Percentiles rank a stretch among this genome's conserved stretches.
These are phyloP conservation scores for Incurvaria masculella DNA, from an alignment of 2,888 invertebrate species.

Conservation along the genomic window DNA sequence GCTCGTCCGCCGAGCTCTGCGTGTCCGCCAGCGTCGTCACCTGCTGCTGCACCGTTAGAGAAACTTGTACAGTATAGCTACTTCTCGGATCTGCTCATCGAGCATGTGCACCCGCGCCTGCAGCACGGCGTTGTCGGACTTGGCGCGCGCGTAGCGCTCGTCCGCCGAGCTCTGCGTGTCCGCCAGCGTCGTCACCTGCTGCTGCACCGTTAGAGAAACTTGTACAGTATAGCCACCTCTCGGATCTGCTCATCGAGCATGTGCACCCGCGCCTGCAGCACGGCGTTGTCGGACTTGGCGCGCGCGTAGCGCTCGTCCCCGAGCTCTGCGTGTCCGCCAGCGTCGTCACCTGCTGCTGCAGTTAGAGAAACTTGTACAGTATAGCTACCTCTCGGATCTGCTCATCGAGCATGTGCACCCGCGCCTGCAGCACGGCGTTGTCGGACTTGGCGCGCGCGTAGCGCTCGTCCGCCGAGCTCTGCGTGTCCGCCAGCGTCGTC, in stretches of 20 bases:
- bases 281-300: slow-evolving; percentile 91
- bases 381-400: slow-evolving; percentile 71
- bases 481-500: slow-evolving; percentile 83
- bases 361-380: too few species aligned
- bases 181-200: slow-evolving; percentile 73
- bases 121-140: slow-evolving; percentile 84
- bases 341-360: slow-evolving; percentile 89
- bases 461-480: slow-evolving; percentile 81
- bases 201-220: slow-evolving; percentile 21
- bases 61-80: too few species aligned
- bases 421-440: slow-evolving; percentile 86
- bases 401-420: slow-evolving; percentile 91
- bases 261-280: slow-evolving; percentile 83
- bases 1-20: slow-evolving; percentile 81
- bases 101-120: slow-evolving; percentile 89
- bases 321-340: slow-evolving; percentile 85
- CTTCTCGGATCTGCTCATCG: slow-evolving; percentile 84
- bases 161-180: slow-evolving; percentile 74
- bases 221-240: slow-evolving; percentile 51
- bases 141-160: slow-evolving; percentile 72
- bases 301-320: slow-evolving; percentile 84
- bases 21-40: slow-evolving; percentile 86
- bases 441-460: slow-evolving; percentile 89
- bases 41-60: slow-evolving; percentile 94
- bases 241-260: slow-evolving; percentile 89